phyloP scores from a whole-genome alignment of 2,888 invertebrate genomes.

The Cerastis leucographa region DNA sequence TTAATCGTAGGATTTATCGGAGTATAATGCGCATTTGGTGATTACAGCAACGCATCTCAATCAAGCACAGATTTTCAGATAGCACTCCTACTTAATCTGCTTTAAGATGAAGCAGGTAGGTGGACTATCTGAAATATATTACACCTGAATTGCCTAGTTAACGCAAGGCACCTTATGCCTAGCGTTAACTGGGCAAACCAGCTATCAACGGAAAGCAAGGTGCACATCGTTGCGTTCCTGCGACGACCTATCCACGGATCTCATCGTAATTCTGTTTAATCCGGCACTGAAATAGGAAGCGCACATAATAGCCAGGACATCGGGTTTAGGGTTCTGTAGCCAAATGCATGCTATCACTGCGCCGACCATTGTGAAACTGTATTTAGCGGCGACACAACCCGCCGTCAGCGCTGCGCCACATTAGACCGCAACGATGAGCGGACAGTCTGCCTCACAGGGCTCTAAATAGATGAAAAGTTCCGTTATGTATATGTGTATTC shows the following conservation, averaged over 20 bases:
- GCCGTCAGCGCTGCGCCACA: conserved; percentile 11
- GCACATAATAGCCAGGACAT: conserved; percentile 42
- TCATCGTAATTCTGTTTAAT: conserved; percentile 57
- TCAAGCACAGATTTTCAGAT: background rate
- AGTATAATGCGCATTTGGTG: background rate
- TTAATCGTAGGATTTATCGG: too few relatives aligned
- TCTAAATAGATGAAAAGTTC: conserved; percentile 17
- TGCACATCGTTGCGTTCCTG: background rate
- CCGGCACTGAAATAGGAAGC: conserved; percentile 33
- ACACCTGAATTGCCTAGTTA: background rate
- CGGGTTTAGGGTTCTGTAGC: conserved; percentile 42
- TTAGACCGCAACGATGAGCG: conserved; percentile 25
- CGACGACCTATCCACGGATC: conserved; percentile 4
- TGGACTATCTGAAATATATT: conserved; percentile 9
- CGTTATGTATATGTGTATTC: background rate
- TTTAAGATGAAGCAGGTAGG: background rate
- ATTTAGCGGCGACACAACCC: conserved; percentile 37
- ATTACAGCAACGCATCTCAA: background rate
- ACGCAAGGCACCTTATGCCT: too few relatives aligned
- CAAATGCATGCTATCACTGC: conserved; percentile 52
- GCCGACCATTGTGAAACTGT: conserved; percentile 39
- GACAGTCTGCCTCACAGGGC: background rate
- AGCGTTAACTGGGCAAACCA: background rate
- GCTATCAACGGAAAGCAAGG: conserved; percentile 1
- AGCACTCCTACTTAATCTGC: background rate